Evolutionary conservation across 2,113 vertebrate genomes (phyloP).

Genomic region (Arvicanthis niloticus): DNA sequence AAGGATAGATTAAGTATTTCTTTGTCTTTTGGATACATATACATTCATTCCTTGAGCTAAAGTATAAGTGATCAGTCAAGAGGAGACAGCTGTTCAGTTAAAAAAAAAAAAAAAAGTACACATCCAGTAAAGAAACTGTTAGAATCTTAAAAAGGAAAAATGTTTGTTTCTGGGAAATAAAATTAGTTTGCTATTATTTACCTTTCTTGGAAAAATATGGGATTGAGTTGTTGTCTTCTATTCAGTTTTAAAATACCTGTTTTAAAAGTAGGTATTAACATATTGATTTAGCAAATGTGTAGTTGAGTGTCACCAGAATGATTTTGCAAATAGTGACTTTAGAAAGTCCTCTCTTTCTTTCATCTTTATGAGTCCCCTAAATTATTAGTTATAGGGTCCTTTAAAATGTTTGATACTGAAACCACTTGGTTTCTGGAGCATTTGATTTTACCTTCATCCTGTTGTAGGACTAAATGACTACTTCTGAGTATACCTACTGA

Average conservation of each 20-base stretch:
- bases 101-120: not conserved
- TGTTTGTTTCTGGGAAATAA: not conserved
- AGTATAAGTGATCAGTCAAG: not conserved
- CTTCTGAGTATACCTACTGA: not conserved
- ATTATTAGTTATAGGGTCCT: not conserved
- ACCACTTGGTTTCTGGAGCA: conserved; percentile 3
- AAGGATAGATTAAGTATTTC: not conserved
- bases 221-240: not conserved
- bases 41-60: not conserved
- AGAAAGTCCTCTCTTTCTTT: conserved; percentile 20
- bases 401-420: conserved; percentile 30
- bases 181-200: conserved; percentile 27
- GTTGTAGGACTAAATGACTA: not conserved
- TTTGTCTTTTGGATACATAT: conserved; percentile 30
- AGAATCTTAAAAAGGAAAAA: not conserved
- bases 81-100: not conserved
- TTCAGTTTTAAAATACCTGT: conserved; percentile 46
- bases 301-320: not conserved
- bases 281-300: not conserved
- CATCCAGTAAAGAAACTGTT: not conserved
- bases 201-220: not conserved
- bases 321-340: conserved; percentile 9
- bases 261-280: conserved; percentile 43
- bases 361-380: not conserved
- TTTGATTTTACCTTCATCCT: not conserved